phyloP scores from a whole-genome alignment of 2,797 vertebrate genomes.

The Rhinogobio ventralis region DNA sequence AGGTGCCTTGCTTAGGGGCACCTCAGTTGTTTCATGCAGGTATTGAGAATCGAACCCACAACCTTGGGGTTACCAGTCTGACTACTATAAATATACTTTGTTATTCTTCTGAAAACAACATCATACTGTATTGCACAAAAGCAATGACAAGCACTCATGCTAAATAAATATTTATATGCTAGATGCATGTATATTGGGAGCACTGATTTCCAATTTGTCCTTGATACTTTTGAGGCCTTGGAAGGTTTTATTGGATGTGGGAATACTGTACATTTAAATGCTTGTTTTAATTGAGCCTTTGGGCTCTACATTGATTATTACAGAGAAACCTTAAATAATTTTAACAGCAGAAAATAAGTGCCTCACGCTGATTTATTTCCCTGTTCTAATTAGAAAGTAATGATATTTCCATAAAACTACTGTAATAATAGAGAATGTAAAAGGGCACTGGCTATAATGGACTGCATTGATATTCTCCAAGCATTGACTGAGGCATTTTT shows the following conservation, averaged over 20 bases:
- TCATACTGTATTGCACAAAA: slow-evolving; percentile 29
- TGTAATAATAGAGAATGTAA: slow-evolving; percentile 35
- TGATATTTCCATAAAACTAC: slow-evolving; percentile 59
- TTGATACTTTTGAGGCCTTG: slow-evolving; percentile 8
- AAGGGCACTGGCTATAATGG: neutral
- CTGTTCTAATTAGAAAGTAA: slow-evolving; percentile 62
- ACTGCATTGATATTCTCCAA: slow-evolving; percentile 45
- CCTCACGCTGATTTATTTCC: slow-evolving; percentile 52
- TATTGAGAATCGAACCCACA: no score
- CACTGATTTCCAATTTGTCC: slow-evolving; percentile 1
- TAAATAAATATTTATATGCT: slow-evolving; percentile 41
- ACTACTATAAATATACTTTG: no score
- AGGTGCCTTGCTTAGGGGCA: no score
- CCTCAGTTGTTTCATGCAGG: no score
- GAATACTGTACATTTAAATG: slow-evolving; percentile 31
- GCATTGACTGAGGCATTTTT: slow-evolving; percentile 36
- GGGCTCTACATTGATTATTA: slow-evolving; percentile 36
- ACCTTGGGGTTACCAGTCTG: no score
- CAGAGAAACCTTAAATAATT: slow-evolving; percentile 55
- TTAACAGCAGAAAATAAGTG: slow-evolving; percentile 52
- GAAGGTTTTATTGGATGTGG: slow-evolving; percentile 25
- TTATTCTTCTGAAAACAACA: slow-evolving; percentile 47
- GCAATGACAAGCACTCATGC: neutral
- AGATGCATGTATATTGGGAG: neutral
- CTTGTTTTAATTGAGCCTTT: slow-evolving; percentile 34